These are phyloP conservation scores for Drosophila subsilvestris DNA, from an alignment of 2,888 invertebrate species.

Conservation along the genomic window DNA sequence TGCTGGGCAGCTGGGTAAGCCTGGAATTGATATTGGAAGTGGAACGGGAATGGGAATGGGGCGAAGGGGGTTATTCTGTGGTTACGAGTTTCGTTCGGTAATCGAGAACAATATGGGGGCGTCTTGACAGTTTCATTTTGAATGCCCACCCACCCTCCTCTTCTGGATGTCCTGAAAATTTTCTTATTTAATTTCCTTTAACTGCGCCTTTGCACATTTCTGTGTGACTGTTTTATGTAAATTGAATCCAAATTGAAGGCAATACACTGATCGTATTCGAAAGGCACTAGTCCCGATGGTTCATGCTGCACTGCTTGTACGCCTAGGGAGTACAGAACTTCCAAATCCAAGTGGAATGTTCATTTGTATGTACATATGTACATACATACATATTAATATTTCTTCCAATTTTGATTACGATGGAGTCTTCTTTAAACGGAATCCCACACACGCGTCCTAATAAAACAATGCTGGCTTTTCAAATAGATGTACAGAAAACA, in stretches of 20 bases:
- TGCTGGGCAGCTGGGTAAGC: conserved; percentile 53
- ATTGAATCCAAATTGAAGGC: background rate
- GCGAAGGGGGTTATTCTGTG: background rate
- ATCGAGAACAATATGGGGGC: conserved; percentile 2
- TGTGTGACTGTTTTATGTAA: background rate
- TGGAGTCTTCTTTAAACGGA: conserved; percentile 3
- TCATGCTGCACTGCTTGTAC: too few relatives aligned
- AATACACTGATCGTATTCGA: background rate
- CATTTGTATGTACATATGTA: too few relatives aligned
- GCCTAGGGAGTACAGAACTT: too few relatives aligned
- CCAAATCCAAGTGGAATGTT: too few relatives aligned
- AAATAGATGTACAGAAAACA: conserved; percentile 56
- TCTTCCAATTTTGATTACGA: too few relatives aligned
- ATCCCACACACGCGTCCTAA: conserved; percentile 62
- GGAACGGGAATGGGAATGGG: background rate
- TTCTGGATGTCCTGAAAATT: background rate
- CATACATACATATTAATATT: too few relatives aligned
- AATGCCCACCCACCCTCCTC: background rate
- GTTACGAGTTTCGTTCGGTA: conserved; percentile 9
- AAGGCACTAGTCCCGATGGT: background rate
- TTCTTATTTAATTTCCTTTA: too few relatives aligned
- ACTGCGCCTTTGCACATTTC: background rate
- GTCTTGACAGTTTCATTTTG: background rate
- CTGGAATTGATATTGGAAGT: conserved; percentile 1
- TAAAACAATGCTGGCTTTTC: conserved; percentile 23